These are phyloP conservation scores for Brachyhypopomus gauderio DNA, from an alignment of 2,113 vertebrate genomes.

Conservation along the genomic window DNA sequence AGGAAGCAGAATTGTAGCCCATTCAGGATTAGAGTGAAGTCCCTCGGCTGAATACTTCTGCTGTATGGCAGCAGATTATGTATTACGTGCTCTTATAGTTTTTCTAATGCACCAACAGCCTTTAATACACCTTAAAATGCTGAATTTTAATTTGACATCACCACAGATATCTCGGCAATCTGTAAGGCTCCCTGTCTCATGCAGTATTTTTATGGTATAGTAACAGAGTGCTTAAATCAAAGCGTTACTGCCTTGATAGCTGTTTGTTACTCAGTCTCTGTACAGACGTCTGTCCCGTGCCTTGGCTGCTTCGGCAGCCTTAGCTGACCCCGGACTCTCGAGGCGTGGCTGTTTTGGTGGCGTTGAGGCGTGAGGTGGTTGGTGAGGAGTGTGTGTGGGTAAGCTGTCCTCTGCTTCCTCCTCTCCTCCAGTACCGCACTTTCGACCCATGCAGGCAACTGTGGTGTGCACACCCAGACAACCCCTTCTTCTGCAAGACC, in stretches of 20 bases:
- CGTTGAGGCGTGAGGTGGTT: not conserved
- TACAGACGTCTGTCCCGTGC: not conserved
- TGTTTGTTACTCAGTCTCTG: not conserved
- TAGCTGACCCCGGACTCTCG: not conserved
- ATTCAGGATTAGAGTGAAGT: too few species aligned
- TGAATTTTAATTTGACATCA: too few species aligned
- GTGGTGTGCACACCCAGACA: conserved; percentile 98
- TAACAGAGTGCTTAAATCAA: conserved; percentile 23
- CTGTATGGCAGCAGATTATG: too few species aligned
- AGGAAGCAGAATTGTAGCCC: too few species aligned
- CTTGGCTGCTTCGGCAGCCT: not conserved
- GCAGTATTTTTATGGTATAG: not conserved
- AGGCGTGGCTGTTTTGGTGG: not conserved
- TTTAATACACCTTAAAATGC: not conserved
- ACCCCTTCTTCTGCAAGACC: conserved; percentile 98
- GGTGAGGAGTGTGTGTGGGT: conserved; percentile 1
- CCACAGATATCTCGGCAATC: too few species aligned
- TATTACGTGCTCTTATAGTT: not conserved
- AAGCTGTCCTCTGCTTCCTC: conserved; percentile 51
- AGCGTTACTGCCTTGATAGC: conserved; percentile 29
- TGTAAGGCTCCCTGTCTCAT: too few species aligned
- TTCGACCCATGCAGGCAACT: conserved; percentile 97
- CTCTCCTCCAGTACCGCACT: conserved; percentile 84
- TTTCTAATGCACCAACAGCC: not conserved
- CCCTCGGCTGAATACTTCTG: too few species aligned